phyloP scores from a whole-genome alignment of 2,113 vertebrate species.

The Rana temporaria region DNA sequence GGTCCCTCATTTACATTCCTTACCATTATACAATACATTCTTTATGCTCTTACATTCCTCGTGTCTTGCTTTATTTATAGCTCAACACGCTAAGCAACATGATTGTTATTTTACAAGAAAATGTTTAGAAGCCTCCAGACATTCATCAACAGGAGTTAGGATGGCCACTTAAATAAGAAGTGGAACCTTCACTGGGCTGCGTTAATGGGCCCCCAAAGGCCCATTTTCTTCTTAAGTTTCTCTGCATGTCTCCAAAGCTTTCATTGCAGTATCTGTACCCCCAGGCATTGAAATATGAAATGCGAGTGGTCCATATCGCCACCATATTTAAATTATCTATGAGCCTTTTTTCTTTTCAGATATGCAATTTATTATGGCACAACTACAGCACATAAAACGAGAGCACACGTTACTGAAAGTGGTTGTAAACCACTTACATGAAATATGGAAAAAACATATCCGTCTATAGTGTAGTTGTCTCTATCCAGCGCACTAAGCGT shows the following conservation, averaged over 20 bases:
- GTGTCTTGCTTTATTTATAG: constrained; percentile 12
- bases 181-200: neutral
- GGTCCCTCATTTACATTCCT: constrained; percentile 1
- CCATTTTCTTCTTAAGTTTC: neutral
- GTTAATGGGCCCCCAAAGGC: neutral
- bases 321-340: too few species aligned
- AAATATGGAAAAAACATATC: too few species aligned
- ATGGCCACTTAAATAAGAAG: constrained; percentile 5
- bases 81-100: constrained; percentile 13
- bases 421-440: too few species aligned
- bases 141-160: constrained; percentile 13
- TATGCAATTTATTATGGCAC: too few species aligned
- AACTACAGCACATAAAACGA: too few species aligned
- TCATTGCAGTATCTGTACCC: neutral
- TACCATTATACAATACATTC: constrained; percentile 25
- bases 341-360: too few species aligned
- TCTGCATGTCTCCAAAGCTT: neutral
- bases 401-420: too few species aligned
- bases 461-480: too few species aligned
- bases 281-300: neutral
- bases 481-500: too few species aligned
- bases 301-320: neutral
- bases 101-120: constrained; percentile 24
- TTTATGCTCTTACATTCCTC: constrained; percentile 21
- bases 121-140: constrained; percentile 3